Evolutionary conservation across 2,113 vertebrate genomes (phyloP).

Genomic region (Notothenia rossii): DNA sequence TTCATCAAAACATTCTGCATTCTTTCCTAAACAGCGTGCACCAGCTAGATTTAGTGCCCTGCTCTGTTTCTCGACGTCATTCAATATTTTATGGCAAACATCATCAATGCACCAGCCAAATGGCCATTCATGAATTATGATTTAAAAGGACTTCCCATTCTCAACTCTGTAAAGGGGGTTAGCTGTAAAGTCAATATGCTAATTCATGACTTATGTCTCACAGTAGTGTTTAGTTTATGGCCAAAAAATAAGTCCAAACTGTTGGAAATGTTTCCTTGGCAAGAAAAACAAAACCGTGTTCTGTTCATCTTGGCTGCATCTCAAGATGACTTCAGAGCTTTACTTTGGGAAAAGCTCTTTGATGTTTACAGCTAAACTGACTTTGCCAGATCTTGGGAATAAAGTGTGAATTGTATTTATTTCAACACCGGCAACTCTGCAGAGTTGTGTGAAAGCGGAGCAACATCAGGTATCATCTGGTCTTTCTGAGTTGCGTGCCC

Average conservation of each 20-base stretch:
- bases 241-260: constrained; percentile 54
- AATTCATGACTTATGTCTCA: constrained; percentile 63
- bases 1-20: background rate
- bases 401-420: constrained; percentile 55
- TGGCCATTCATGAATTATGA: constrained; percentile 24
- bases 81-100: constrained; percentile 47
- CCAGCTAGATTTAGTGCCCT: constrained; percentile 1
- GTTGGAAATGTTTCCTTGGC: constrained; percentile 56
- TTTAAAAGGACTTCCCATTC: constrained; percentile 53
- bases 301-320: constrained; percentile 56
- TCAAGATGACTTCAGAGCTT: constrained; percentile 64
- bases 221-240: constrained; percentile 32
- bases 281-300: constrained; percentile 45
- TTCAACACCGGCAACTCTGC: constrained; percentile 11
- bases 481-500: constrained; percentile 32
- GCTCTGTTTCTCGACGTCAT: constrained; percentile 18
- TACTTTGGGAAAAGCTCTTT: constrained; percentile 38
- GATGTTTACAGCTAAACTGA: constrained; percentile 38
- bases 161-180: constrained; percentile 38
- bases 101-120: constrained; percentile 32
- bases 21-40: background rate
- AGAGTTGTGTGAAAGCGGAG: constrained; percentile 5
- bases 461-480: constrained; percentile 22
- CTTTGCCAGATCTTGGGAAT: constrained; percentile 53
- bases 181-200: constrained; percentile 49